These are phyloP conservation scores for Canis aureus DNA, from an alignment of 2,113 vertebrate species.

Conservation along the genomic window DNA sequence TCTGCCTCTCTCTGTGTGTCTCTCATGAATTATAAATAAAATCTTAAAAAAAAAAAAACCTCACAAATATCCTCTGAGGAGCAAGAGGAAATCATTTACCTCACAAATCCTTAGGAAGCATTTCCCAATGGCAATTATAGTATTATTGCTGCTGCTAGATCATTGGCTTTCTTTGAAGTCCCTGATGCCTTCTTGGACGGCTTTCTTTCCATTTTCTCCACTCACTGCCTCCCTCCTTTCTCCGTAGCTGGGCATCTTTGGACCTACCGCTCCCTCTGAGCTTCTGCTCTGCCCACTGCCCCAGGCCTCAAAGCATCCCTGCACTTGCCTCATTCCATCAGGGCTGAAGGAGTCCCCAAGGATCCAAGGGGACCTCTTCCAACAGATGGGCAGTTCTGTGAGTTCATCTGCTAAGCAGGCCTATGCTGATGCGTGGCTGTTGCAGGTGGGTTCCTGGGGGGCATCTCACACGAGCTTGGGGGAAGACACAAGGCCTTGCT, in stretches of 20 bases:
- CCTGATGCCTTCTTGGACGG: neutral
- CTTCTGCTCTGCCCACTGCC: neutral
- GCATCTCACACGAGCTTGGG: neutral
- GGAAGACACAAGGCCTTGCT: neutral
- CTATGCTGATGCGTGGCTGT: neutral
- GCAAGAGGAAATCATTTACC: neutral
- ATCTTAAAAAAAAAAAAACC: too few relatives aligned
- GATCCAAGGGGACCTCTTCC: neutral
- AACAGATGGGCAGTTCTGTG: neutral
- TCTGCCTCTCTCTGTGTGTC: too few relatives aligned
- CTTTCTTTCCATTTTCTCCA: neutral
- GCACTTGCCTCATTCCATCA: neutral
- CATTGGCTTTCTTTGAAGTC: neutral
- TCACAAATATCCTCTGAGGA: neutral
- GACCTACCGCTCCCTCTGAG: too few relatives aligned
- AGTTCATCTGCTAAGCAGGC: neutral
- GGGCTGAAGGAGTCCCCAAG: neutral
- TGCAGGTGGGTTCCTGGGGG: accelerated
- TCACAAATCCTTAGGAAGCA: neutral
- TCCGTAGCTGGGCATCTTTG: neutral
- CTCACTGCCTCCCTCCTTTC: neutral
- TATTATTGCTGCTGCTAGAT: neutral
- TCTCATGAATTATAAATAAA: too few relatives aligned
- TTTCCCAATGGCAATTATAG: neutral
- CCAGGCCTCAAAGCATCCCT: neutral